Conservation (phyloP, 2,797 vertebrate genomes). For the Halcyon leucocephala region DNA sequence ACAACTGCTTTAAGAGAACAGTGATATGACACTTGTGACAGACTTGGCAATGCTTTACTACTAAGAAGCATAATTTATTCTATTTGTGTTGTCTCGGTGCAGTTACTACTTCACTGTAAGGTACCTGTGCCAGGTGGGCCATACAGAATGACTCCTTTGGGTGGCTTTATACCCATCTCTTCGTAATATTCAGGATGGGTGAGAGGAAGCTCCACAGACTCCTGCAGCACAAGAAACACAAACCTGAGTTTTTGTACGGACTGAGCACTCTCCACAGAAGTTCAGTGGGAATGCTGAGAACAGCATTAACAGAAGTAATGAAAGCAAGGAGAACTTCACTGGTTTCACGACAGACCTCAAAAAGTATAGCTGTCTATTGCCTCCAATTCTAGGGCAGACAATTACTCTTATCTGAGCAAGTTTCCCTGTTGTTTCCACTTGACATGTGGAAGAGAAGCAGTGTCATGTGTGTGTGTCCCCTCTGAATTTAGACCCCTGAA, state of each 20-base stretch:
- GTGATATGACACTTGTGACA: neutral
- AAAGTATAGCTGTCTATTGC: neutral
- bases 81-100: neutral
- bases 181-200: conserved; percentile 99
- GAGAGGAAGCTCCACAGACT: conserved; percentile 97
- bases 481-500: neutral
- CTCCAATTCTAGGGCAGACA: neutral
- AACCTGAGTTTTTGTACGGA: neutral
- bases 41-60: neutral
- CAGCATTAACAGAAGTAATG: neutral
- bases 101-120: neutral
- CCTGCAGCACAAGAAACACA: conserved; percentile 77
- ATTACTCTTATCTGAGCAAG: neutral
- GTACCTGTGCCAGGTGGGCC: conserved; percentile 96
- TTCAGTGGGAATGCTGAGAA: neutral
- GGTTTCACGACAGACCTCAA: neutral
- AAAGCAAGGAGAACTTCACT: neutral
- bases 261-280: neutral
- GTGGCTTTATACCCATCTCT: conserved; percentile 99
- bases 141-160: conserved; percentile 97
- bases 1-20: neutral
- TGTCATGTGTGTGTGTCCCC: neutral
- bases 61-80: neutral
- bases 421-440: neutral
- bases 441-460: neutral